Evolutionary conservation across 2,797 vertebrate species (phyloP), one percentile per base, ranked within the genome.

Genomic region (Trematomus bernacchii): DNA sequence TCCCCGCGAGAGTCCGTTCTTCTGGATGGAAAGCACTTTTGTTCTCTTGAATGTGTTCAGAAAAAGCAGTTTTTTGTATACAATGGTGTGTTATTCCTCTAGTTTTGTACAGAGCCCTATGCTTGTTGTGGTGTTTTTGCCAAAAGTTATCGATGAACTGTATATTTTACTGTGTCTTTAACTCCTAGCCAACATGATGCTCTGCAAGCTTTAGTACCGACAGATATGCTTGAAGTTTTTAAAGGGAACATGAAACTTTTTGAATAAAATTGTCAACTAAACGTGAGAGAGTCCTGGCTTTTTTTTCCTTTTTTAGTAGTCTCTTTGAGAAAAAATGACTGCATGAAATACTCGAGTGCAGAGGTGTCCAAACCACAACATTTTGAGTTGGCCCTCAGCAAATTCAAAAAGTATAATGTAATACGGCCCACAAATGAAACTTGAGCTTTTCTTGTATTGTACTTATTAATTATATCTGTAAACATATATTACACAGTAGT

Each of bases 231-330:
- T 83, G 14, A 79, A 16, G 65, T 87, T 92, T 92, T 90, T 55
- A 70, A 93, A 91, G 84, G 83, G 76, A 89, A 83, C 66, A 81
- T 79, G 44, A 82, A 73, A 54, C 66, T 90, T 94, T 94, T 87
- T 77, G 57, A 93, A 92, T 93, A 92, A 94, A 94, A 78, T 13
- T 63, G 21, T 71, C 57, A 30, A 70, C 4, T 69, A 75, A 70
- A 58, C 0, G 23, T 5, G 13, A 68, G n/a, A 68, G n/a, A 21
- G 13, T 57, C 9, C 1, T n/a, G 47, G 3, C 0, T 2, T 42
- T 55, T 44, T 43, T 37, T 15, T 9, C 16, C 12, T 68, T 47
- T 53, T 21, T 15, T 15, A 10, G 30, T 21, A 21, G 30, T 3
- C 18, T 23, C 11, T 58, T 58, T 43, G 10, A 50, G 3, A 18